Percentiles rank a stretch among this genome's conserved stretches.
Evolutionary conservation across 2,797 vertebrate species (phyloP).

Genomic region (Scolopax rusticola): DNA sequence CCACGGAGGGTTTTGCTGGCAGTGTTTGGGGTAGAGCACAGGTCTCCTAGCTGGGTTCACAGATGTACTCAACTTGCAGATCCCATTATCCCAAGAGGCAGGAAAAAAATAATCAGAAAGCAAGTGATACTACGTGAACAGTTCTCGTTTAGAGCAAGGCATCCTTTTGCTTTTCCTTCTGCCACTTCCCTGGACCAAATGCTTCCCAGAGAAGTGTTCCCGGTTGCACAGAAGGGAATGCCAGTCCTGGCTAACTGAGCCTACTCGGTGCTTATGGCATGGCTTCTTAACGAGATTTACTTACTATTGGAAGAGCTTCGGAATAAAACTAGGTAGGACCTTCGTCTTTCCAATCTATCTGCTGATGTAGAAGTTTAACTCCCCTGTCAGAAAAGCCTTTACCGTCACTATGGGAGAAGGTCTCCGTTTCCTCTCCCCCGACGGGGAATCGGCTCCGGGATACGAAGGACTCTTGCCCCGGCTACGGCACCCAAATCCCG

Average conservation of each 20-base stretch:
- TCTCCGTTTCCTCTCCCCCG: not conserved
- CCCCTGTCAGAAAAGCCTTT: not conserved
- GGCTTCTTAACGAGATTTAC: not conserved
- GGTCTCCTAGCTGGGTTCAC: not conserved
- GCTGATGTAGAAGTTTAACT: not conserved
- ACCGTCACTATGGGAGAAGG: not conserved
- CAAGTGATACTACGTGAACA: not conserved
- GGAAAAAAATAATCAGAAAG: not conserved
- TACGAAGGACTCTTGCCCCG: not conserved
- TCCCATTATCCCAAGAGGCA: not conserved
- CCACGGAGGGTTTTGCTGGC: not conserved
- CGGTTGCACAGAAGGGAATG: not conserved
- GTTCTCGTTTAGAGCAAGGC: not conserved
- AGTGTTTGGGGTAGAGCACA: not conserved
- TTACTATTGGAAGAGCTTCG: fast-evolving
- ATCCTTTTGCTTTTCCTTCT: not conserved
- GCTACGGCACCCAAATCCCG: not conserved
- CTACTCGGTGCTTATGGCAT: not conserved
- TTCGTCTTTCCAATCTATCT: not conserved
- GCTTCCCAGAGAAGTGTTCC: not conserved
- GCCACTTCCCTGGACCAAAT: not conserved
- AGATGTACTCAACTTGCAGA: no score
- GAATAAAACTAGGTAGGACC: not conserved
- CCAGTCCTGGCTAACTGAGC: not conserved
- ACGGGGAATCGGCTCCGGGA: not conserved